Percentiles rank a stretch among this genome's conserved stretches.
Evolutionary conservation across 2,797 vertebrate species (phyloP).

Genomic region (Eremophila alpestris): DNA sequence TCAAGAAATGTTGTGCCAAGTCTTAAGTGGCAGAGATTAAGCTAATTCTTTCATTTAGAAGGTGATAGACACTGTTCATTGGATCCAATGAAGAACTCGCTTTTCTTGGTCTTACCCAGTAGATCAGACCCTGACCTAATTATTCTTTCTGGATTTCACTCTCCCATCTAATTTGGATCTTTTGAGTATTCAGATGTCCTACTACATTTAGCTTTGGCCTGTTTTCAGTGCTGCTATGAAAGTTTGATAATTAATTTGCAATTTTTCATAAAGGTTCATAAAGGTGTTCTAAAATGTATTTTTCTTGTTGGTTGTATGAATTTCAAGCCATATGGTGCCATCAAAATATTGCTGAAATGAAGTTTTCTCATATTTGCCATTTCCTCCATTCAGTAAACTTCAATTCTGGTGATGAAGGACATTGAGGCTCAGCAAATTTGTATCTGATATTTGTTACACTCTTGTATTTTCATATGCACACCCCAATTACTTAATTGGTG

Average conservation of each 20-base stretch:
- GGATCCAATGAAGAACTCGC: fast-evolving
- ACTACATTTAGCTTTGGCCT: background rate
- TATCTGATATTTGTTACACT: background rate
- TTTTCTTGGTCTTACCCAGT: background rate
- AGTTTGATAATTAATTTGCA: background rate
- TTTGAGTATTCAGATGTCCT: background rate
- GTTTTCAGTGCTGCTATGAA: background rate
- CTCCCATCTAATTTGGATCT: background rate
- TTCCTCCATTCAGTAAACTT: background rate
- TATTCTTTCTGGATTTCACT: background rate
- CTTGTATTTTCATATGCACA: background rate
- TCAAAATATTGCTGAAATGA: background rate
- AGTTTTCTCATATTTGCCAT: background rate
- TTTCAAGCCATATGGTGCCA: background rate
- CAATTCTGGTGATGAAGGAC: background rate
- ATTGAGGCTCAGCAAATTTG: background rate
- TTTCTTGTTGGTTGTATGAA: background rate
- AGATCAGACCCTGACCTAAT: background rate
- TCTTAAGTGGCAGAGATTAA: background rate
- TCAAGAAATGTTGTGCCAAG: background rate
- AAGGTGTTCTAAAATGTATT: background rate
- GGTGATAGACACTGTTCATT: background rate
- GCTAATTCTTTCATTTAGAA: background rate
- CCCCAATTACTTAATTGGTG: background rate
- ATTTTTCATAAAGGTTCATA: too few species aligned